Conservation (phyloP, 1,140 invertebrate genomes). For the Himalopsyche phryganea region DNA sequence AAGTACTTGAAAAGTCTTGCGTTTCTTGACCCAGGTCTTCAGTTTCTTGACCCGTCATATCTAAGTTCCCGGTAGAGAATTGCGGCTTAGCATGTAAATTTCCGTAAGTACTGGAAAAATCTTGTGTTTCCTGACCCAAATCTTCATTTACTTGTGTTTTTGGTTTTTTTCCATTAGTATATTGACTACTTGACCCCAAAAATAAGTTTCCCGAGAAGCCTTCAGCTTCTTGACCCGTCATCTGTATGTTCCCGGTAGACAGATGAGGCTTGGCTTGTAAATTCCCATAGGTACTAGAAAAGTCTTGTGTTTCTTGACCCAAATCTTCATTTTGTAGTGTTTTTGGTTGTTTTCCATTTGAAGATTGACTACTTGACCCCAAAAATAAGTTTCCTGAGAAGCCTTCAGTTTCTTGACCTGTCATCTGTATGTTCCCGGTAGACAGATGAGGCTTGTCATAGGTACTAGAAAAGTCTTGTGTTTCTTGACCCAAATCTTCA, state of each 20-base stretch:
- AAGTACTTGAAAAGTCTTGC: constrained; percentile 8
- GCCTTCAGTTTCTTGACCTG: neutral
- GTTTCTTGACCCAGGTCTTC: constrained; percentile 35
- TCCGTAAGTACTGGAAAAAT: too few species aligned
- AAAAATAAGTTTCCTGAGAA: constrained; percentile 33
- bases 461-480: constrained; percentile 31
- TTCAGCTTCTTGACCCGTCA: constrained; percentile 31
- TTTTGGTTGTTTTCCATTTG: neutral
- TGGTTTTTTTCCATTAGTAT: neutral
- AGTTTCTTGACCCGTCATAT: constrained; percentile 28
- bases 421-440: too few species aligned
- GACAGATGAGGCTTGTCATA: neutral
- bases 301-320: constrained; percentile 30
- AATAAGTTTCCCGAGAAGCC: constrained; percentile 20
- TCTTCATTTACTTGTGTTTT: neutral
- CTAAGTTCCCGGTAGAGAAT: too few species aligned
- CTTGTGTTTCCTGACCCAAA: constrained; percentile 34
- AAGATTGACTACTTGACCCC: too few species aligned
- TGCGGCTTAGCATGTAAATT: too few species aligned
- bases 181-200: too few species aligned
- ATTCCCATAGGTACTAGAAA: constrained; percentile 10
- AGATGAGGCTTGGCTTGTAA: too few species aligned
- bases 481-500: constrained; percentile 41
- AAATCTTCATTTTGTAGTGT: constrained; percentile 27
- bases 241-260: too few species aligned